These are phyloP conservation scores for Yponomeuta cagnagella DNA, from an alignment of 2,888 invertebrate species.

Conservation along the genomic window DNA sequence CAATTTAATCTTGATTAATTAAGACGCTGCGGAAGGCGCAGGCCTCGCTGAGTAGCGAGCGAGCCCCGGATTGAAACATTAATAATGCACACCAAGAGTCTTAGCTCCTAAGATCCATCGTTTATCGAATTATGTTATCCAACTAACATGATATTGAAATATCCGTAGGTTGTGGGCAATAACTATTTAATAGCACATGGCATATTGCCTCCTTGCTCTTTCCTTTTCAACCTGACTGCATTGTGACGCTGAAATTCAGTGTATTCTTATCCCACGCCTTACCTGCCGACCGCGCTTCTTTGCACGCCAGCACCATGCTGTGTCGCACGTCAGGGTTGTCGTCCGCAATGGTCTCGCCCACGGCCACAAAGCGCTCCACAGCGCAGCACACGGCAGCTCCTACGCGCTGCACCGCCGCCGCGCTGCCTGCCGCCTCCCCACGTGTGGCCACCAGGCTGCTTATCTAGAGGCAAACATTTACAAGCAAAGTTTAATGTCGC, in stretches of 20 bases:
- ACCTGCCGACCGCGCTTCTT: constrained; percentile 97
- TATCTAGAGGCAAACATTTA: constrained; percentile 64
- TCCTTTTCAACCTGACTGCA: too few species aligned
- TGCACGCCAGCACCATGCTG: constrained; percentile 99
- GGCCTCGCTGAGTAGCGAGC: not conserved
- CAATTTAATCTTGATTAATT: constrained; percentile 27
- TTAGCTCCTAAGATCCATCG: not conserved
- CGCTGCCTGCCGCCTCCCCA: constrained; percentile 77
- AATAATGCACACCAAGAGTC: not conserved
- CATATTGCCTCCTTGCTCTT: too few species aligned
- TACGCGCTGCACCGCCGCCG: constrained; percentile 88
- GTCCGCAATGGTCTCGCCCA: constrained; percentile 98
- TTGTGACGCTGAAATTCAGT: not conserved
- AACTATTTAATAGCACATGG: too few species aligned
- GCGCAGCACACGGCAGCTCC: constrained; percentile 98
- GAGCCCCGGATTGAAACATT: not conserved
- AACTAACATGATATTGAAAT: not conserved
- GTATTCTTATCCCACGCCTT: constrained; percentile 28
- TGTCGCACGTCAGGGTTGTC: constrained; percentile 97
- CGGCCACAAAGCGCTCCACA: constrained; percentile 97
- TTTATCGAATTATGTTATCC: not conserved
- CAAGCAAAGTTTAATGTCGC: not conserved
- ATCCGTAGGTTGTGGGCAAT: not conserved
- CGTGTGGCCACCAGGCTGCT: constrained; percentile 92
- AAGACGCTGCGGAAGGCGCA: not conserved